Conservation (phyloP, 1,140 invertebrate species). For the Pomacea maculata region DNA sequence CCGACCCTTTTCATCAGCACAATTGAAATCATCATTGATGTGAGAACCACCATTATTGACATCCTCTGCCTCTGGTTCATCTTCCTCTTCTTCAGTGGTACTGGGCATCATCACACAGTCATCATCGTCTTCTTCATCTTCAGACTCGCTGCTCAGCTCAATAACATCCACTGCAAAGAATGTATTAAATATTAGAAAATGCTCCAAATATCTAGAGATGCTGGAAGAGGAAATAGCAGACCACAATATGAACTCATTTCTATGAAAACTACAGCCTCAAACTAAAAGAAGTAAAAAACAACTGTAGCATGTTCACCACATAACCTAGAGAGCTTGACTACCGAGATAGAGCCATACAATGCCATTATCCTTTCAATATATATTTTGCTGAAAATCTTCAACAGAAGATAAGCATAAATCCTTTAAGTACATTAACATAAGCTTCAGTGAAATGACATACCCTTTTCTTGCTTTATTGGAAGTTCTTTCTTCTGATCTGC, state of each 20-base stretch:
- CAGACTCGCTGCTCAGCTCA: constrained; percentile 63
- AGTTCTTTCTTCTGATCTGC: constrained; percentile 14
- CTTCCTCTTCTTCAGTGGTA: constrained; percentile 51
- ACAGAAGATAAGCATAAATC: not conserved
- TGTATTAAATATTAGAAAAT: constrained; percentile 1
- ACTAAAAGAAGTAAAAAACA: not conserved
- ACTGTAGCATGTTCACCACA: no score
- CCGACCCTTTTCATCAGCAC: constrained; percentile 89
- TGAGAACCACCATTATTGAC: constrained; percentile 65
- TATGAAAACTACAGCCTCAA: not conserved
- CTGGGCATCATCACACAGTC: constrained; percentile 53
- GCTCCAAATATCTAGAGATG: not conserved
- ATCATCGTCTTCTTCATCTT: constrained; percentile 62
- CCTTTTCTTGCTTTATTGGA: constrained; percentile 24
- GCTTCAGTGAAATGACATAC: not conserved
- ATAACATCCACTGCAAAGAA: constrained; percentile 40
- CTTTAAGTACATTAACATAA: no score
- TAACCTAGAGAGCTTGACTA: no score
- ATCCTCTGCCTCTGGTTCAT: constrained; percentile 73
- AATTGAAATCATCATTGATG: constrained; percentile 80
- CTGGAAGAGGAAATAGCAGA: not conserved
- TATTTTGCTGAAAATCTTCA: not conserved
- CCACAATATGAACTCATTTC: no score
- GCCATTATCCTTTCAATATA: not conserved
- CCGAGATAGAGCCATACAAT: no score